phyloP scores from a whole-genome alignment of 2,113 vertebrate species.

The Alouatta palliata region DNA sequence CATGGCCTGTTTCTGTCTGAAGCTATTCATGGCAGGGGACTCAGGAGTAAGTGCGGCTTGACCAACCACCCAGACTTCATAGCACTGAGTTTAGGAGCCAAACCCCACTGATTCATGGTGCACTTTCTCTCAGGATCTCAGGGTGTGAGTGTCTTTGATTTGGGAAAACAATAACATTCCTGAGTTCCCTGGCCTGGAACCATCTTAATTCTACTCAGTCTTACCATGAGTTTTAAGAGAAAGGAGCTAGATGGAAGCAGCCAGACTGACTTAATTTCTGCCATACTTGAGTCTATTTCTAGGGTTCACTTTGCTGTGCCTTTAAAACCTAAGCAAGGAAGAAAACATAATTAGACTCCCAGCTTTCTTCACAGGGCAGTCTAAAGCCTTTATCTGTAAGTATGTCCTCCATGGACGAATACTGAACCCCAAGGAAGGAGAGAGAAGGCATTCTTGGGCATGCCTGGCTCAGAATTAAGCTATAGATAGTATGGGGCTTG shows the following conservation, averaged over 20 bases:
- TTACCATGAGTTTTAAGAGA: not conserved
- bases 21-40: fast-evolving
- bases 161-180: not conserved
- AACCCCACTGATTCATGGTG: not conserved
- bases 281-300: not conserved
- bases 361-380: not conserved
- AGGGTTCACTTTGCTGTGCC: not conserved
- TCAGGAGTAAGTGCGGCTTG: fast-evolving
- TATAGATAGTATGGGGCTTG: not conserved
- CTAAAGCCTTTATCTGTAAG: not conserved
- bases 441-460: fast-evolving
- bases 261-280: not conserved
- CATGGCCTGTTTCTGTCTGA: not conserved
- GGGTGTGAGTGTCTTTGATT: not conserved
- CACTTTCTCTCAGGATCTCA: not conserved
- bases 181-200: not conserved
- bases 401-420: too few species aligned
- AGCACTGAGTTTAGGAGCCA: too few species aligned
- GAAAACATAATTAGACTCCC: not conserved
- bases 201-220: too few species aligned
- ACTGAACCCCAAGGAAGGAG: not conserved
- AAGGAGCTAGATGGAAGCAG: not conserved
- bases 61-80: fast-evolving
- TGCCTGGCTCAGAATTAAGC: not conserved
- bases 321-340: not conserved